phyloP scores from a whole-genome alignment of 64 coral and sea anemone genomes.

The Porites lutea region DNA sequence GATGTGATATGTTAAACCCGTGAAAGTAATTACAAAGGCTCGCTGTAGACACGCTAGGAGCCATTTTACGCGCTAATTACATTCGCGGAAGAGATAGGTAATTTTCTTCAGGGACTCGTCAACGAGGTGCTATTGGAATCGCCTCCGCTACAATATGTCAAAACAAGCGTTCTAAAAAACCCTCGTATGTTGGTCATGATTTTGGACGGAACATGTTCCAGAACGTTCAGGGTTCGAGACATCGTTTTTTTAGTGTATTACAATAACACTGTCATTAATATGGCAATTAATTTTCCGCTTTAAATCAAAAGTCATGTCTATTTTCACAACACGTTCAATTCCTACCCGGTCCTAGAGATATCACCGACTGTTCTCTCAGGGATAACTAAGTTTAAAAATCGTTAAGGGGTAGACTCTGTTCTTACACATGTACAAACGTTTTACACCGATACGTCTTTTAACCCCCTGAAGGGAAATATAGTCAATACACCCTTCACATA shows the following conservation, averaged over 20 bases:
- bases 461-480: neutral
- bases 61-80: too few species aligned
- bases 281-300: neutral
- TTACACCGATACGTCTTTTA: neutral
- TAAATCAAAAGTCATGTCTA: conserved; percentile 9
- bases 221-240: neutral
- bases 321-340: neutral
- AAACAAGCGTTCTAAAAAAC: too few species aligned
- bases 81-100: too few species aligned
- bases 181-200: neutral
- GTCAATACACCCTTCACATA: neutral
- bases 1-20: too few species aligned
- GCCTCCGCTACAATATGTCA: neutral
- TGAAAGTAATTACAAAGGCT: too few species aligned
- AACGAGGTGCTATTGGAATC: too few species aligned
- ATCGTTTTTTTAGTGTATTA: neutral
- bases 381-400: too few species aligned
- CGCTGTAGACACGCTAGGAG: too few species aligned
- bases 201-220: neutral
- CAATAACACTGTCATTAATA: neutral
- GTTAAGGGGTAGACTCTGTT: neutral
- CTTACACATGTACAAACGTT: neutral
- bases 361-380: neutral
- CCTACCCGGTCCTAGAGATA: conserved; percentile 5
- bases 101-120: too few species aligned